These are phyloP conservation scores for Zeuzera pyrina DNA, from an alignment of 2,888 invertebrate species.

Conservation along the genomic window DNA sequence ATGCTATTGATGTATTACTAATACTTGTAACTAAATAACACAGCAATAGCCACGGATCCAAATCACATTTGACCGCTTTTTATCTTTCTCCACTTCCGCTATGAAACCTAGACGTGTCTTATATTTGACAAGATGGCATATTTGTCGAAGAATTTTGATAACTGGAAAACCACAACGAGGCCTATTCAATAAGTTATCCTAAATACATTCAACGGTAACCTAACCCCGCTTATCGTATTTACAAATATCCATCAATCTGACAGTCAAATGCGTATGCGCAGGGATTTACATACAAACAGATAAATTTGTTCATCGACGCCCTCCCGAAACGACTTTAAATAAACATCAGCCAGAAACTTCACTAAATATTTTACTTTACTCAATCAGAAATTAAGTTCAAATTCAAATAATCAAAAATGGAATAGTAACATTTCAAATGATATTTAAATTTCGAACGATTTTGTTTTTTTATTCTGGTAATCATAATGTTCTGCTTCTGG, in stretches of 20 bases:
- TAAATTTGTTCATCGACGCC: conserved; percentile 34
- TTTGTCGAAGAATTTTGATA: no score
- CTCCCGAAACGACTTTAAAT: conserved; percentile 22
- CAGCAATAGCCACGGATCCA: no score
- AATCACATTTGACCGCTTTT: no score
- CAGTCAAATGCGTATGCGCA: conserved; percentile 29
- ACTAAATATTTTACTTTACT: conserved; percentile 12
- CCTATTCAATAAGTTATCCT: no score
- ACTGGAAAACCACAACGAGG: no score
- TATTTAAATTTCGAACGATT: conserved; percentile 41
- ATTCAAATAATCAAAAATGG: conserved; percentile 13
- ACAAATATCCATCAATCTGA: conserved; percentile 26
- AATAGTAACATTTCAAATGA: conserved; percentile 22
- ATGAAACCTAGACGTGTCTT: no score
- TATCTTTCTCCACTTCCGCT: no score
- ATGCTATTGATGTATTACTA: no score
- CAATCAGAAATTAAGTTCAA: conserved; percentile 7
- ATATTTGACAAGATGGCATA: no score
- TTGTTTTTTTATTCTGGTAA: conserved; percentile 32
- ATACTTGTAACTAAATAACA: no score
- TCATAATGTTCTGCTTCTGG: conserved; percentile 36
- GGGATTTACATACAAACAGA: conserved; percentile 31
- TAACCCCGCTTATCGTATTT: conserved; percentile 25
- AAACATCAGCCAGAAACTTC: conserved; percentile 15
- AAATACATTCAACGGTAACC: no score